Evolutionary conservation across 2,113 vertebrate species (phyloP).

Genomic region (Galbula dea): DNA sequence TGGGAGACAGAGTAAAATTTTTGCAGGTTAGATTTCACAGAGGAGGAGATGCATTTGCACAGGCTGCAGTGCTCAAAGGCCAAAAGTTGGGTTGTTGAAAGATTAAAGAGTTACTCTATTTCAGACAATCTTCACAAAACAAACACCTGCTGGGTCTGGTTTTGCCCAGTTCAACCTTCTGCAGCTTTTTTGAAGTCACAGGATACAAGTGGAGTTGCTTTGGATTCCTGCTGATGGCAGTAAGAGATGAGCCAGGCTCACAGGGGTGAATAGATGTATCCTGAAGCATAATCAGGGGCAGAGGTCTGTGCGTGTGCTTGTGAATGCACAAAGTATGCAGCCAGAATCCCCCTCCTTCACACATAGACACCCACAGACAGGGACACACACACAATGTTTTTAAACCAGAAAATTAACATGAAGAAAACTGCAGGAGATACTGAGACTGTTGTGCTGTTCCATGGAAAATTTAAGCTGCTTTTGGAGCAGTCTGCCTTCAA

Average conservation of each 20-base stretch:
- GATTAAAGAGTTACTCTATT: slow-evolving; percentile 1
- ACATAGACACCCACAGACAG: background rate
- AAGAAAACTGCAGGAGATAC: background rate
- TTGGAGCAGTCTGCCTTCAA: background rate
- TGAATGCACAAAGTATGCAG: background rate
- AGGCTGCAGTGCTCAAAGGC: background rate
- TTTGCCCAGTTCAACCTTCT: background rate
- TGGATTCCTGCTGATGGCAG: background rate
- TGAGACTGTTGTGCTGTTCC: background rate
- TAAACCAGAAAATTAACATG: background rate
- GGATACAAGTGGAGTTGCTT: background rate
- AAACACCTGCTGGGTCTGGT: background rate
- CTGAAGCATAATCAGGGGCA: background rate
- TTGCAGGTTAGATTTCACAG: slow-evolving; percentile 11
- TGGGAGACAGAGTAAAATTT: background rate
- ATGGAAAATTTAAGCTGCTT: background rate
- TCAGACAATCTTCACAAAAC: background rate
- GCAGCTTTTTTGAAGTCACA: background rate
- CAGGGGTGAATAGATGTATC: fast-evolving
- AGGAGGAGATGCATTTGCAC: background rate
- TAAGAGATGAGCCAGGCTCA: background rate
- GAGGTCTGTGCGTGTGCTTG: background rate
- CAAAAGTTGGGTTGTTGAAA: slow-evolving; percentile 1
- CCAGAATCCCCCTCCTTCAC: background rate
- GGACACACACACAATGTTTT: background rate